Evolutionary conservation across 1,140 invertebrate species (phyloP).

Genomic region (Zaprionus camerounensis): DNA sequence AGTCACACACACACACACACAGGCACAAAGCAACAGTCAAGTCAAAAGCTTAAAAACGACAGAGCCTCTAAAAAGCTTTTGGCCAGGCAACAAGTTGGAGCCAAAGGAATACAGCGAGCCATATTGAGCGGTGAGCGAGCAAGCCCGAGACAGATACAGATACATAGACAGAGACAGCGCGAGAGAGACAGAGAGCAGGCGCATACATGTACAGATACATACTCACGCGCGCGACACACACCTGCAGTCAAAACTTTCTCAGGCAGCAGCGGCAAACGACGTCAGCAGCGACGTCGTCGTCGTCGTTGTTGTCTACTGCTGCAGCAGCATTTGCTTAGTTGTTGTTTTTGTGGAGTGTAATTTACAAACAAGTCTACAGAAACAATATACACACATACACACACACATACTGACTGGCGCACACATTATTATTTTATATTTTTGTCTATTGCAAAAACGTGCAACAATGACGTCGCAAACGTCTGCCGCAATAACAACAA

Average conservation of each 20-base stretch:
- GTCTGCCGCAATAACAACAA: constrained; percentile 55
- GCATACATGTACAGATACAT: constrained; percentile 11
- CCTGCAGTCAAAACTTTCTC: constrained; percentile 31
- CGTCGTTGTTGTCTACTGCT: constrained; percentile 2
- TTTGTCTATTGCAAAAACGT: constrained; percentile 77
- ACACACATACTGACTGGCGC: constrained; percentile 10
- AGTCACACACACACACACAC: not conserved
- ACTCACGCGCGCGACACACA: constrained; percentile 17
- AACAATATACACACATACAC: constrained; percentile 44
- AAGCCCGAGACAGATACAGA: constrained; percentile 4
- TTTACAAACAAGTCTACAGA: constrained; percentile 60
- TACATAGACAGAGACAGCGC: not conserved
- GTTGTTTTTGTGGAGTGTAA: constrained; percentile 48
- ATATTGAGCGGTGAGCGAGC: constrained; percentile 8
- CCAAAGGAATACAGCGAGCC: constrained; percentile 29
- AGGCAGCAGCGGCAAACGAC: not conserved
- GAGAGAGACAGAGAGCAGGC: constrained; percentile 6
- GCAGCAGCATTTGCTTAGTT: constrained; percentile 32
- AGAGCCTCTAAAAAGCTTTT: constrained; percentile 31
- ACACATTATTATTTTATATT: constrained; percentile 44
- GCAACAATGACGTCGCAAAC: constrained; percentile 73
- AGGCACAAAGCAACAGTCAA: constrained; percentile 32
- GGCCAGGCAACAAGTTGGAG: constrained; percentile 52
- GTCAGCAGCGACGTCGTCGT: constrained; percentile 21
- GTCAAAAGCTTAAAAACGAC: constrained; percentile 31